Base-by-base conservation (phyloP, 2,113 vertebrate species). In the Polyodon spathula region DNA sequence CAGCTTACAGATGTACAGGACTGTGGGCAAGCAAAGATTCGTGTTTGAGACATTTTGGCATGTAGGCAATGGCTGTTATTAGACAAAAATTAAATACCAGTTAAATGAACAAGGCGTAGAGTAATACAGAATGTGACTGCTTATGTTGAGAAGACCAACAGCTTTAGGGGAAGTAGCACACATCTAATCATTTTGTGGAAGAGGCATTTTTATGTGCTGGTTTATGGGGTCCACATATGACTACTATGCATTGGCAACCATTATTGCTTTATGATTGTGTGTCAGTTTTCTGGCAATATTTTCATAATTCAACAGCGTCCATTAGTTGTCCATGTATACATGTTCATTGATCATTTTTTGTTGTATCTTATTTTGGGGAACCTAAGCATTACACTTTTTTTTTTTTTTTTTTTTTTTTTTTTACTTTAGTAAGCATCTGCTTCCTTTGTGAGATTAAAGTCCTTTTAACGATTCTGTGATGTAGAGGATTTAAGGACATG, bases 401-500 rank as follows among this genome's bases (percentile, higher is more conserved):
- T n/a, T n/a, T 62, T 39, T 54, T 53, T 48, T 39, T 53, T 27
- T 37, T n/a, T 12, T 12, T 14, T 14, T 9, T 37, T 50, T 27
- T 2, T 16, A 48, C 44, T 51, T 60, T 2, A 46, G 38, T 14
- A 50, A 63, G 61, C 77, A 86, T 67, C 83, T 87, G 85, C 79
- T 71, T 46, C 61, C 75, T 74, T 76, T 75, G 76, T 80, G 43
- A 17, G 37, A 40, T 84, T 63, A 72, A 65, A 68, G 43, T 75
- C 41, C 40, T 58, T 17, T 72, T 43, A 62, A 56, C 44, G 57
- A 71, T 68, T 75, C 75, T 9, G 6, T 64, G 74, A 72, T 70
- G 68, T 76, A 84, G 81, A 69, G 75, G 65, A 71, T 77, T 72
- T 67, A 71, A 78, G 66, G 69, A 62, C 77, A 78, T 87, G 78